Percentiles rank a stretch among this genome's conserved stretches.
These are phyloP conservation scores for Desoria tigrina DNA, from an alignment of 2,888 invertebrate genomes.

Conservation along the genomic window DNA sequence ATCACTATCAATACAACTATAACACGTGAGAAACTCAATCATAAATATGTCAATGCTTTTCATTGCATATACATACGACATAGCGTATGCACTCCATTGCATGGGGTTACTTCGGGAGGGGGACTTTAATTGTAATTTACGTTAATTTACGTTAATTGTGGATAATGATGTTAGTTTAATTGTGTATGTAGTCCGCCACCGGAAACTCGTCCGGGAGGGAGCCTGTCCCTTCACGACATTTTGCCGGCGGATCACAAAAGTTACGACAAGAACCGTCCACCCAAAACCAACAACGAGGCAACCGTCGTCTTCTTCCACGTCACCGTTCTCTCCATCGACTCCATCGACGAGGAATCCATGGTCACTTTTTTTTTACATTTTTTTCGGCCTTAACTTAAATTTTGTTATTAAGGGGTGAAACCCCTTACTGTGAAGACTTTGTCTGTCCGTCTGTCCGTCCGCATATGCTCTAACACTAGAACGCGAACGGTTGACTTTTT, in stretches of 20 bases:
- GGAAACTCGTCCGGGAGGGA: constrained; percentile 54
- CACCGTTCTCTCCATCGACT: constrained; percentile 84
- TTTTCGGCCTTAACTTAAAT: too few relatives aligned
- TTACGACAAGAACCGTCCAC: constrained; percentile 87
- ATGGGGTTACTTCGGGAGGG: too few relatives aligned
- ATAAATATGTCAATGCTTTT: too few relatives aligned
- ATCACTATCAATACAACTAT: constrained; percentile 26
- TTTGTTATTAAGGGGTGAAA: too few relatives aligned
- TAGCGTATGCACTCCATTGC: too few relatives aligned
- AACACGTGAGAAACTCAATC: constrained; percentile 24
- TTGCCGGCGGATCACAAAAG: constrained; percentile 79
- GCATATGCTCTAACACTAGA: too few relatives aligned
- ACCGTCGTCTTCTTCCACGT: constrained; percentile 89
- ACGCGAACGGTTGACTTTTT: too few relatives aligned
- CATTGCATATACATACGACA: too few relatives aligned
- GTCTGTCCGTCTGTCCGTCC: too few relatives aligned
- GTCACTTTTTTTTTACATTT: constrained; percentile 61
- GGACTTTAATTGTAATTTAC: too few relatives aligned
- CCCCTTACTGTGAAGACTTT: too few relatives aligned
- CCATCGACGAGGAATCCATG: constrained; percentile 96
- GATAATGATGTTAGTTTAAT: background rate
- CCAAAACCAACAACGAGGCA: constrained; percentile 80
- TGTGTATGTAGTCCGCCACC: constrained; percentile 30
- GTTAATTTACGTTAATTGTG: too few relatives aligned
- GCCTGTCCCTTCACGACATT: constrained; percentile 79